Evolutionary conservation across 2,888 invertebrate genomes (phyloP), one percentile per base, ranked within the genome.

Genomic region (Limnephilus auricula): DNA sequence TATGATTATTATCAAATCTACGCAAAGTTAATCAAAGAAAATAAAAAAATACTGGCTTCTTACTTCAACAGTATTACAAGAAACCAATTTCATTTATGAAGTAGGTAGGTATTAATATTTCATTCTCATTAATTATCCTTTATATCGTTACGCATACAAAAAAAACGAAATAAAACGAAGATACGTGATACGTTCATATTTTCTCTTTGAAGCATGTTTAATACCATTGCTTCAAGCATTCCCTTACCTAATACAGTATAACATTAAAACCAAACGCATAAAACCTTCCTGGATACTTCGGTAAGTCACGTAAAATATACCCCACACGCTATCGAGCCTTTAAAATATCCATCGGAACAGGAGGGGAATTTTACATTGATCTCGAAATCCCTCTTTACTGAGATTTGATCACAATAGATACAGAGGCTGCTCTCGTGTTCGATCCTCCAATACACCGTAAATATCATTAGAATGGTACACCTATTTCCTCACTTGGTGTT

Each of bases 401-500:
- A 89, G 89, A 89, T 89, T 89, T 89, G 89, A 89, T 89, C 89
- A 89, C 89, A 79, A 89, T 79, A 79, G 79, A 79, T 79, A 32
- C 37, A 31, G 37, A 31, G 65, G 32, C 32, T 65, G 32, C 40
- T 18, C n/a, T 79, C 37, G 79, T 37, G 79, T 37, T 79, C 34
- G 79, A 79, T 79, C 37, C 89, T 79, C 40, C 12, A 40, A n/a
- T 37, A 37, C 30, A 34, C 78, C 65, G 86, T 86, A 50, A 86
- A 86, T 86, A 86, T 86, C 86, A 86, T 86, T 86, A 78, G 65
- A 65, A n/a, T n/a, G 9, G 65, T 34, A 65, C 87, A 30, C 87
- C 65, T 50, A 50, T 50, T 50, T 50, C 18, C 18, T 15, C 50
- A 50, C 50, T 18, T 18, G 50, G 18, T 65, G 6, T 65, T 65